These are phyloP conservation scores for Drosophila fuyamai DNA, from an alignment of 1,140 invertebrate species.

Conservation along the genomic window DNA sequence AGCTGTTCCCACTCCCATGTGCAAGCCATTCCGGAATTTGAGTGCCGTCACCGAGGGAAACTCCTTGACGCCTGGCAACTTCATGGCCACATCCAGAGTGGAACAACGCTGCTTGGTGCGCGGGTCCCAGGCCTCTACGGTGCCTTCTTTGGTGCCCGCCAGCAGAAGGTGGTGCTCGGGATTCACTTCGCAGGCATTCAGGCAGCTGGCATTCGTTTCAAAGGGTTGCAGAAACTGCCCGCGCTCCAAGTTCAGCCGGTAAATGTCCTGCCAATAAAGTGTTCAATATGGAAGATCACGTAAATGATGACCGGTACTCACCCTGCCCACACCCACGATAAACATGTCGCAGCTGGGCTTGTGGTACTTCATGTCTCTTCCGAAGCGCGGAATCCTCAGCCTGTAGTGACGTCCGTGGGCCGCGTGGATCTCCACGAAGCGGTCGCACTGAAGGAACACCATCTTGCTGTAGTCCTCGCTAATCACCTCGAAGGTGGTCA, in stretches of 20 bases:
- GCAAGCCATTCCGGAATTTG: slow-evolving; percentile 92
- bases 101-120: slow-evolving; percentile 90
- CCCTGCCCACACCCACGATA: slow-evolving; percentile 93
- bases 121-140: slow-evolving; percentile 98
- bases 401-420: slow-evolving; percentile 96
- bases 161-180: slow-evolving; percentile 94
- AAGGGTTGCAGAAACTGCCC: slow-evolving; percentile 96
- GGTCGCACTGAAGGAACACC: slow-evolving; percentile 93
- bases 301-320: slow-evolving; percentile 79
- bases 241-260: slow-evolving; percentile 97
- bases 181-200: slow-evolving; percentile 96
- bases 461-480: slow-evolving; percentile 95
- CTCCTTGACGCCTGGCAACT: slow-evolving; percentile 82
- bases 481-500: slow-evolving; percentile 93
- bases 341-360: slow-evolving; percentile 95
- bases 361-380: slow-evolving; percentile 97
- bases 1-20: slow-evolving; percentile 95
- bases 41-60: slow-evolving; percentile 88
- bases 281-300: not conserved
- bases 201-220: slow-evolving; percentile 89
- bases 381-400: slow-evolving; percentile 97
- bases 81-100: slow-evolving; percentile 93
- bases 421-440: slow-evolving; percentile 98
- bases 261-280: slow-evolving; percentile 91
- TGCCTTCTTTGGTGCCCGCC: slow-evolving; percentile 96